A percentile compares a stretch with the other conserved stretches of the same genome.
phyloP scores from a whole-genome alignment of 2,797 vertebrate species.

The Echeneis naucrates region DNA sequence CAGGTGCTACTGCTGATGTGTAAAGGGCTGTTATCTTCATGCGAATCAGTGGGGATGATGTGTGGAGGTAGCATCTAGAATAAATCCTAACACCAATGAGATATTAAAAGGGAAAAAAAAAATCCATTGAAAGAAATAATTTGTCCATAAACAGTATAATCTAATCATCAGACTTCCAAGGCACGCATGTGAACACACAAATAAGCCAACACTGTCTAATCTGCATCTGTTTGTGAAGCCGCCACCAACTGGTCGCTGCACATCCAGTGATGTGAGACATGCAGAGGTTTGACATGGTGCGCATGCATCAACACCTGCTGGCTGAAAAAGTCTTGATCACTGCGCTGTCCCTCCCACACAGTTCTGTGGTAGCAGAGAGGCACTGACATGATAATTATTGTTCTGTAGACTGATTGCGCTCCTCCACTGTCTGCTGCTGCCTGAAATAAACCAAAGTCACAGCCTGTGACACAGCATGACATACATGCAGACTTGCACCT shows the following conservation, averaged over 20 bases:
- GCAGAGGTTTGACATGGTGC: slow-evolving; percentile 45
- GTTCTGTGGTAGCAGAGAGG: slow-evolving; percentile 57
- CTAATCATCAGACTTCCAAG: slow-evolving; percentile 14
- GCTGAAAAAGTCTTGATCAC: slow-evolving; percentile 52
- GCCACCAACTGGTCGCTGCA: slow-evolving; percentile 22
- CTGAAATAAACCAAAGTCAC: slow-evolving; percentile 76
- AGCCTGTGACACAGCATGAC: slow-evolving; percentile 46
- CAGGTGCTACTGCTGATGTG: neutral
- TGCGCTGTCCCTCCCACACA: slow-evolving; percentile 69
- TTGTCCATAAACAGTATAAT: slow-evolving; percentile 9
- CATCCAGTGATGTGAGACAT: slow-evolving; percentile 20
- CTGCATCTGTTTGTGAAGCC: slow-evolving; percentile 26
- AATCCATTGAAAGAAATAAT: neutral
- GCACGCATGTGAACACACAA: slow-evolving; percentile 9
- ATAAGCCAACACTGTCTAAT: slow-evolving; percentile 18
- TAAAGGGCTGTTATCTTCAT: neutral
- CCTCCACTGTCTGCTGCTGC: slow-evolving; percentile 67
- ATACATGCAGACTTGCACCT: slow-evolving; percentile 11
- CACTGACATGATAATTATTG: slow-evolving; percentile 83
- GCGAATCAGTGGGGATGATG: neutral
- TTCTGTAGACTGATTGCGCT: slow-evolving; percentile 75
- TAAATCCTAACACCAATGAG: neutral
- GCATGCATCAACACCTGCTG: slow-evolving; percentile 48
- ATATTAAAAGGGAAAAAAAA: neutral
- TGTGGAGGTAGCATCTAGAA: neutral